Conservation (phyloP, 2,888 invertebrate genomes). For the Netelia melanura region DNA sequence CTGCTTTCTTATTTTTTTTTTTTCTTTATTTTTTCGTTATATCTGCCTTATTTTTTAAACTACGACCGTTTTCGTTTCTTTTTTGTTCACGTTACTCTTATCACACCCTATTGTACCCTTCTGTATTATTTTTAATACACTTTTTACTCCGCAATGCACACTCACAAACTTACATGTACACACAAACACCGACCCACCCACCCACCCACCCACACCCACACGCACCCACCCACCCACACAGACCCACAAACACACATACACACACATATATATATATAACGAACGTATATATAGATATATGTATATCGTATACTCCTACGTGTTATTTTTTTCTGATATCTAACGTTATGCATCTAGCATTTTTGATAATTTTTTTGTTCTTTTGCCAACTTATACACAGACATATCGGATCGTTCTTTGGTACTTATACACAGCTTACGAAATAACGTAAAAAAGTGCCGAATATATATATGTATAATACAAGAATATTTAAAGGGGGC, state of each 20-base stretch:
- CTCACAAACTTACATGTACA: too few species aligned
- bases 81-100: constrained; percentile 46
- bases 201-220: too few species aligned
- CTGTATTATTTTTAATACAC: constrained; percentile 39
- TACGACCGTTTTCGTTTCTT: constrained; percentile 26
- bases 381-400: constrained; percentile 8
- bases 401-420: constrained; percentile 17
- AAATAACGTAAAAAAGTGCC: constrained; percentile 56
- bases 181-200: too few species aligned
- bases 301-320: too few species aligned
- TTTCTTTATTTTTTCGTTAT: constrained; percentile 38
- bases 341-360: background rate
- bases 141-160: background rate
- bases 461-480: constrained; percentile 30
- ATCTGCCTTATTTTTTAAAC: constrained; percentile 35
- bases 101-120: constrained; percentile 66
- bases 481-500: background rate
- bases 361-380: constrained; percentile 4
- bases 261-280: background rate
- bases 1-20: constrained; percentile 57
- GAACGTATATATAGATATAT: too few species aligned
- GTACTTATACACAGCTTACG: background rate
- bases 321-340: constrained; percentile 8
- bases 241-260: constrained; percentile 11
- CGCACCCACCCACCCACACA: too few species aligned